Base-by-base conservation (phyloP, 1,140 invertebrate species). In the Bombus difficillimus region DNA sequence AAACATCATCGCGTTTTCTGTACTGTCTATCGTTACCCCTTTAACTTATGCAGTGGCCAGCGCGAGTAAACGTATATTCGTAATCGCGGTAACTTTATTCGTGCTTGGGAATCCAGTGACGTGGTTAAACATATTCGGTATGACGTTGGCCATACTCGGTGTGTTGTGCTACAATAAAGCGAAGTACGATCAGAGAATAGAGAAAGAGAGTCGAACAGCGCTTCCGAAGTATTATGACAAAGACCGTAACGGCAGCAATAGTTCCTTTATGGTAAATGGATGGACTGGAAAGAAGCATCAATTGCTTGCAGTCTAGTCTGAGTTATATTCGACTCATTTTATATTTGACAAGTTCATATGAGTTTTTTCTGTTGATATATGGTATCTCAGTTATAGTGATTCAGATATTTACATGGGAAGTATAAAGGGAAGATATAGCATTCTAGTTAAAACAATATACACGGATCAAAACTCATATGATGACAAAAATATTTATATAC, bases 31-130 rank as follows among this genome's bases (percentile, higher is more conserved):
- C 81, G 98, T 99, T 3, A 97, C 98, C 28, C 98, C 99, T 32
- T 95, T 99, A 39, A 98, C 98, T 0, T 99, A 99, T 94, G 98
- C 98, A 0, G 98, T 99, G 37, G 98, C 98, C 28, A 99, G 98
- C 94, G 98, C 98, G 25, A 98, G 98, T n/a, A 99, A 99, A 95
- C 96, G 99, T 90, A 98, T 99, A 87, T 98, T 98, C 85, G 98
- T 99, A 34, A 99, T 99, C 90, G 97, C 96, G 37, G 97, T 98
- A 39, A 99, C 98, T 12, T 95, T 99, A 81, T 94, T 99, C 66
- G 96, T 99, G 86, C 95, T 99, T 83, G 97, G 97, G 43, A 99
- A 99, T 96, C 99, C 99, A 3, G 98, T 99, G 3, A 98, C 98
- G 8, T 95, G 96, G 77, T 94, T 97, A 59, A 99, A 99, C 95